A percentile compares a stretch with the other conserved stretches of the same genome.
These are phyloP conservation scores for Sphenodon punctatus DNA, from an alignment of 2,797 vertebrate species.

Conservation along the genomic window DNA sequence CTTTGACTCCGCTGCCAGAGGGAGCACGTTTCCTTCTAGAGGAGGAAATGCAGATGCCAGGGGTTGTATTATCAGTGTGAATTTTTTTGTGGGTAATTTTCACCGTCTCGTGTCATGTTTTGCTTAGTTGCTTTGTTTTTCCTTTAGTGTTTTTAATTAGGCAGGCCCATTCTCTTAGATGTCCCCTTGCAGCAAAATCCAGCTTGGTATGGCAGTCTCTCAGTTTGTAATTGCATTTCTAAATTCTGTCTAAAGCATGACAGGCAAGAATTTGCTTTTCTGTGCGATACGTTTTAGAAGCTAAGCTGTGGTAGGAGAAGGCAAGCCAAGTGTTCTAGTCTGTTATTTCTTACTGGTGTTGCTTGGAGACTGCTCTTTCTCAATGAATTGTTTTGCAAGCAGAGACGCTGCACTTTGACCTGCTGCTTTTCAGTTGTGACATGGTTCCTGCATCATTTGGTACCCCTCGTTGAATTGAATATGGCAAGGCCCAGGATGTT, in stretches of 20 bases:
- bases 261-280: slow-evolving; percentile 48
- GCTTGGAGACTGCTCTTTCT: slow-evolving; percentile 15
- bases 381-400: slow-evolving; percentile 43
- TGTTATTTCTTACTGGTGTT: slow-evolving; percentile 27
- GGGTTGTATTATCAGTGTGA: too few relatives aligned
- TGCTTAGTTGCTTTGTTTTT: slow-evolving; percentile 17
- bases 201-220: slow-evolving; percentile 50
- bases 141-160: neutral
- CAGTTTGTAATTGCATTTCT: slow-evolving; percentile 37
- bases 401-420: slow-evolving; percentile 51
- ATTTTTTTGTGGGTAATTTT: neutral
- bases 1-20: neutral
- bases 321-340: slow-evolving; percentile 37
- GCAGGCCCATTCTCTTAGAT: slow-evolving; percentile 23
- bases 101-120: slow-evolving; percentile 38
- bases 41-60: neutral
- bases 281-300: slow-evolving; percentile 18
- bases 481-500: neutral
- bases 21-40: slow-evolving; percentile 39
- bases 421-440: slow-evolving; percentile 12
- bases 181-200: slow-evolving; percentile 59
- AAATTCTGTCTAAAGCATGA: slow-evolving; percentile 37
- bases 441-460: neutral
- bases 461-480: neutral
- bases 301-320: slow-evolving; percentile 31